Percentiles rank a stretch among this genome's conserved stretches.
phyloP scores from a whole-genome alignment of 2,797 vertebrate genomes.

The Myotis planiceps region DNA sequence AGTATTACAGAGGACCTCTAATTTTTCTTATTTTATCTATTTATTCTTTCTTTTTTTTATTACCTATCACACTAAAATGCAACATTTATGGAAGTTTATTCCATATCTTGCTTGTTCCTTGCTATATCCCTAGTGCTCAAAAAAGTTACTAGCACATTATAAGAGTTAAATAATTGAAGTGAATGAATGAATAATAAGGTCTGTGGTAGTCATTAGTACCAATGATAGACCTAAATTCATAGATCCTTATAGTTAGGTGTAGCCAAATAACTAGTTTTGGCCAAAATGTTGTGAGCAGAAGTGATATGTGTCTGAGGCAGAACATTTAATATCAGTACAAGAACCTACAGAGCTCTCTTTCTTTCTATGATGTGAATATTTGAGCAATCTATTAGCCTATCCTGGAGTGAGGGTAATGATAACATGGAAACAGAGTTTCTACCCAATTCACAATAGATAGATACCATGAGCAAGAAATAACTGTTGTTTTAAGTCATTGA shows the following conservation, averaged over 20 bases:
- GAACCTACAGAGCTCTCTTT: background rate
- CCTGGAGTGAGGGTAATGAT: background rate
- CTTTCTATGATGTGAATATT: background rate
- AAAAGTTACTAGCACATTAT: background rate
- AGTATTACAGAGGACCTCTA: too few species aligned
- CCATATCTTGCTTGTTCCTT: background rate
- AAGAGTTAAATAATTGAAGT: background rate
- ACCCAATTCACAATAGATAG: background rate
- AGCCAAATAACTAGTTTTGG: background rate
- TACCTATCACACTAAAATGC: background rate
- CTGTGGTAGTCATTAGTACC: background rate
- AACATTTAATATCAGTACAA: background rate
- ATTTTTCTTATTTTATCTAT: background rate
- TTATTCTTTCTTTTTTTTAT: background rate
- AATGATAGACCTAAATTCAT: background rate
- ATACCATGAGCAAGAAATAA: background rate
- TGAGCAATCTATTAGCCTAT: background rate
- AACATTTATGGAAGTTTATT: background rate
- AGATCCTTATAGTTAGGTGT: background rate
- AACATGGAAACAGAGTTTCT: background rate
- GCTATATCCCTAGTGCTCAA: background rate
- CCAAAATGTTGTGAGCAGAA: background rate
- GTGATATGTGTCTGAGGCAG: background rate
- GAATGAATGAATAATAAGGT: background rate
- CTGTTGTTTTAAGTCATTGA: background rate